phyloP scores from a whole-genome alignment of 2,797 vertebrate genomes.

The Dallia pectoralis region DNA sequence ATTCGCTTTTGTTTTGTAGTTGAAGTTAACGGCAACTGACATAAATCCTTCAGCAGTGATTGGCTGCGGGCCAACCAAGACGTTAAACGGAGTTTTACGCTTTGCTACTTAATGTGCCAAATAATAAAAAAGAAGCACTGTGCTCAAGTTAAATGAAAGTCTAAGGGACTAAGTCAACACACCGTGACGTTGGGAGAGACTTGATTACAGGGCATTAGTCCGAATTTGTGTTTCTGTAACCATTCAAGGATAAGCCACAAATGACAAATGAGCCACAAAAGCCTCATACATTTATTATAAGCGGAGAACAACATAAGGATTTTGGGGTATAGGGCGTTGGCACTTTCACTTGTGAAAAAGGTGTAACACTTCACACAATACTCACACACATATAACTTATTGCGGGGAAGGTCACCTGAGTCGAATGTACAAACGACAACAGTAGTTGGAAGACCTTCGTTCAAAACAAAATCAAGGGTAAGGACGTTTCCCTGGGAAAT shows the following conservation, averaged over 20 bases:
- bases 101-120: constrained; percentile 43
- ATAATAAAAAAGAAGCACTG: constrained; percentile 16
- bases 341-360: constrained; percentile 22
- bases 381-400: constrained; percentile 53
- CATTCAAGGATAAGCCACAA: constrained; percentile 37
- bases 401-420: constrained; percentile 63
- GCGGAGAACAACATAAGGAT: constrained; percentile 39
- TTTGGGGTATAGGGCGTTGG: constrained; percentile 32
- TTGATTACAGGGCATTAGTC: constrained; percentile 64
- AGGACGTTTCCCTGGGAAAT: neutral
- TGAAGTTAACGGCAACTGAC: constrained; percentile 35
- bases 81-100: constrained; percentile 53
- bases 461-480: constrained; percentile 28
- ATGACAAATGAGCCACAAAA: constrained; percentile 51
- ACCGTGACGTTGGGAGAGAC: constrained; percentile 57
- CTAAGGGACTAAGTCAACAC: constrained; percentile 55
- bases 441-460: constrained; percentile 56
- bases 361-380: constrained; percentile 36
- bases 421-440: constrained; percentile 62
- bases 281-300: constrained; percentile 44
- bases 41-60: constrained; percentile 51
- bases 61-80: constrained; percentile 41
- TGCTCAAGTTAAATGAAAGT: constrained; percentile 57
- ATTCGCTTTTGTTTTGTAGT: constrained; percentile 42
- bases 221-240: constrained; percentile 54